Base-by-base conservation (phyloP, 2,797 vertebrate genomes). In the Naso thynnoides region DNA sequence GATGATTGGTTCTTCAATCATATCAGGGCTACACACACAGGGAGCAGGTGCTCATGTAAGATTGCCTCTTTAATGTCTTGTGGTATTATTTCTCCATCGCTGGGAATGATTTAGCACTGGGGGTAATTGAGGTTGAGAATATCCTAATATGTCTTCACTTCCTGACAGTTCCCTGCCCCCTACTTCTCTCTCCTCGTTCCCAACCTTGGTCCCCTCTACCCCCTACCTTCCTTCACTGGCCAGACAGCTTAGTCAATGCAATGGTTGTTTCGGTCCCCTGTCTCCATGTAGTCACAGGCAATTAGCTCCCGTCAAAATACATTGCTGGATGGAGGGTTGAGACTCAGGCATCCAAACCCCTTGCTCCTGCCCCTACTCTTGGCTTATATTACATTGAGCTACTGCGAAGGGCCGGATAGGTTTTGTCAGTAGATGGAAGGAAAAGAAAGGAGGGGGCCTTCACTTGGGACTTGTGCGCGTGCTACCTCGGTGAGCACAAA, bases 401-500 rank as follows among this genome's bases (percentile, higher is more conserved):
- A 87, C 87, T 8, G 80, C 75, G 74, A 81, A 73, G 48, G 73
- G 58, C 63, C 58, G 74, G 63, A 77, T 83, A 67, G 74, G 58
- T 81, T 89, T 88, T 86, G 86, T 88, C 76, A 79, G 84, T 82
- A 69, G 81, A 86, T 78, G 81, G 87, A 82, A 77, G 71, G 70
- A 44, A 73, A 62, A 47, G n/a, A 56, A 56, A 36, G 23, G 21
- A 73, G 68, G 79, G 64, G 66, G 67, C 42, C 13, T 69, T 76
- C 83, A 73, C 70, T 79, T 8, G 71, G 78, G 89, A 89, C 81
- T 70, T 76, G 61, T 76, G 73, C 87, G 70, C 69, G 69, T 91
- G 89, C 83, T 90, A 88, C 91, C 83, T 86, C 45, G 21, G 80
- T 57, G 81, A 91, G 86, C 90, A 95, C 93, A 95, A 94, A 93